Conservation (phyloP, 2,113 vertebrate genomes). For the Terrapene triunguis region DNA sequence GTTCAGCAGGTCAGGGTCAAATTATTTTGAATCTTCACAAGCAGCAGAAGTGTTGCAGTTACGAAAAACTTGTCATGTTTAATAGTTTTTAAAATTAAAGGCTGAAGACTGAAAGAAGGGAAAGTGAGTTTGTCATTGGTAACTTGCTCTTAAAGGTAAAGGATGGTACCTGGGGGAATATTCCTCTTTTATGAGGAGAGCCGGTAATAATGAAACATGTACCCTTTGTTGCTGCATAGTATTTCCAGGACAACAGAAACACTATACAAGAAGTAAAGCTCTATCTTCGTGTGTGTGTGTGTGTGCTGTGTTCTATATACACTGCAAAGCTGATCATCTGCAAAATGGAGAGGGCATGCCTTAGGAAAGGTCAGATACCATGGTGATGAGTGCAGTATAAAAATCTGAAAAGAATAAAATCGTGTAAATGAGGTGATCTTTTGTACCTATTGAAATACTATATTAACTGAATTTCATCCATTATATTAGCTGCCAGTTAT, state of each 20-base stretch:
- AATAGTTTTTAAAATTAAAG: not conserved
- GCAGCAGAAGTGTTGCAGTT: not conserved
- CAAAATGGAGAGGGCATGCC: not conserved
- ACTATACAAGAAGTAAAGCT: too few relatives aligned
- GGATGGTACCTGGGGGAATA: not conserved
- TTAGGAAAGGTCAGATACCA: not conserved
- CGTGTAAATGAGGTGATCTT: not conserved
- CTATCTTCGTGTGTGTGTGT: not conserved
- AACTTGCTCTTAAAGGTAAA: not conserved
- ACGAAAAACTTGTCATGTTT: not conserved
- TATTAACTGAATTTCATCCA: not conserved
- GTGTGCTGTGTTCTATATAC: not conserved
- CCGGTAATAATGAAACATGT: not conserved
- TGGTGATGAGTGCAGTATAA: not conserved
- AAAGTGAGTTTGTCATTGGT: not conserved
- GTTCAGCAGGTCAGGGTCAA: not conserved
- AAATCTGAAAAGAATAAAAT: not conserved
- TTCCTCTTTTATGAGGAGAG: not conserved
- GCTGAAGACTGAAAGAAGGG: not conserved
- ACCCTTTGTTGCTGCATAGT: not conserved
- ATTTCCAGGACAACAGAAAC: not conserved
- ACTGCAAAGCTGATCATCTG: not conserved
- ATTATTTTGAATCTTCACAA: not conserved
- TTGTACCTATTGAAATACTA: not conserved
- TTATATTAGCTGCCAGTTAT: not conserved